Conservation (phyloP, 2,113 vertebrate genomes). For the Mus spicilegus region DNA sequence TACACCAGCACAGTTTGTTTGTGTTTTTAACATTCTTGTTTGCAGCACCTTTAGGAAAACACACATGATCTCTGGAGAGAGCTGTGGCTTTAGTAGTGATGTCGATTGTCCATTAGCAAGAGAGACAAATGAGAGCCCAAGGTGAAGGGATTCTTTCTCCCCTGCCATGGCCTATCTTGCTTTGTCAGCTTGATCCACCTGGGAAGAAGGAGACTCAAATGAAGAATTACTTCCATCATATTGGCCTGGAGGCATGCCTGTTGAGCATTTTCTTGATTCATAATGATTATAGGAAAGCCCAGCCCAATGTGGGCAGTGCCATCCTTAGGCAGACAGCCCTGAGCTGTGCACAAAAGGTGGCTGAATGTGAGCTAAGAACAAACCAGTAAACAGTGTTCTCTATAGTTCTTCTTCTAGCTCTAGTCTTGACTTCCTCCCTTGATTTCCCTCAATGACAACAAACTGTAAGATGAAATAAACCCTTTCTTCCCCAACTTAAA, state of each 20-base stretch:
- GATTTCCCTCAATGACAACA: background rate
- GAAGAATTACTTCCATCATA: background rate
- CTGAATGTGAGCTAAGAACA: background rate
- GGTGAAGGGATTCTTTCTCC: background rate
- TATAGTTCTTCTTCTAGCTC: background rate
- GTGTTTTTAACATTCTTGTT: background rate
- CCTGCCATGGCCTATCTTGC: background rate
- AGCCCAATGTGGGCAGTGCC: no score
- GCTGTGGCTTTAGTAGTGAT: background rate
- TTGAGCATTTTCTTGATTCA: background rate
- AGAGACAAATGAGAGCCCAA: background rate
- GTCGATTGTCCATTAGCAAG: background rate
- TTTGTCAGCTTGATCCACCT: background rate
- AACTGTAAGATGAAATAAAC: background rate
- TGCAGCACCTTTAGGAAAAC: background rate
- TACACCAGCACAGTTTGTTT: no score
- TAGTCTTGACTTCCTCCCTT: background rate
- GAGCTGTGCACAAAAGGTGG: no score
- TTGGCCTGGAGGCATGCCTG: background rate
- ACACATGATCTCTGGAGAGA: background rate
- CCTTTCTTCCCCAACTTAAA: background rate
- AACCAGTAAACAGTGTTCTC: background rate
- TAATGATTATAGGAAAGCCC: background rate
- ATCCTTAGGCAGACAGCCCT: background rate
- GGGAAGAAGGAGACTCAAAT: background rate